Evolutionary conservation across 2,888 invertebrate species (phyloP).

Genomic region (Nymphalis urticae): DNA sequence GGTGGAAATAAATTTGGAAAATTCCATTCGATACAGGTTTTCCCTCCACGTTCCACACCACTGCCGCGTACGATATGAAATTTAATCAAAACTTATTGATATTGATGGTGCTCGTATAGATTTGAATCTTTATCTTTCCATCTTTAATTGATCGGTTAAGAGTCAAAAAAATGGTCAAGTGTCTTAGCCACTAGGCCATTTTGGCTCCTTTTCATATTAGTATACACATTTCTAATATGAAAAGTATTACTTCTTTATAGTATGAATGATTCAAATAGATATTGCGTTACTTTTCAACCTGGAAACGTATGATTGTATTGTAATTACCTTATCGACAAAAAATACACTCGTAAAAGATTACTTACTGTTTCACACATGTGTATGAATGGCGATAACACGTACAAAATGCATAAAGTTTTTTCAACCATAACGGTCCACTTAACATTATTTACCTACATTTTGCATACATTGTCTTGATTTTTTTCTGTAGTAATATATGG

Average conservation of each 20-base stretch:
- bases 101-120: too few relatives aligned
- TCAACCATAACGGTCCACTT: neutral
- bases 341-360: neutral
- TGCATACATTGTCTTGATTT: neutral
- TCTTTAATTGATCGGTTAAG: too few relatives aligned
- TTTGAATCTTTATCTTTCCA: too few relatives aligned
- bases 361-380: neutral
- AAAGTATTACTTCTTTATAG: neutral
- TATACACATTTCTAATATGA: too few relatives aligned
- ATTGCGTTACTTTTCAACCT: slow-evolving; percentile 4
- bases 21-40: too few relatives aligned
- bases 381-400: slow-evolving; percentile 9
- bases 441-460: neutral
- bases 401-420: slow-evolving; percentile 1
- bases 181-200: too few relatives aligned
- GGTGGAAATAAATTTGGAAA: too few relatives aligned
- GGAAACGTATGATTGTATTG: neutral
- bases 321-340: slow-evolving; percentile 18
- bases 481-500: neutral
- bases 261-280: neutral
- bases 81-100: too few relatives aligned
- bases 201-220: too few relatives aligned
- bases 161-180: too few relatives aligned
- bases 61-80: too few relatives aligned
- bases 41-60: too few relatives aligned